Conservation (phyloP, 2,888 invertebrate genomes). For the Pycnomerus fuliginosus region DNA sequence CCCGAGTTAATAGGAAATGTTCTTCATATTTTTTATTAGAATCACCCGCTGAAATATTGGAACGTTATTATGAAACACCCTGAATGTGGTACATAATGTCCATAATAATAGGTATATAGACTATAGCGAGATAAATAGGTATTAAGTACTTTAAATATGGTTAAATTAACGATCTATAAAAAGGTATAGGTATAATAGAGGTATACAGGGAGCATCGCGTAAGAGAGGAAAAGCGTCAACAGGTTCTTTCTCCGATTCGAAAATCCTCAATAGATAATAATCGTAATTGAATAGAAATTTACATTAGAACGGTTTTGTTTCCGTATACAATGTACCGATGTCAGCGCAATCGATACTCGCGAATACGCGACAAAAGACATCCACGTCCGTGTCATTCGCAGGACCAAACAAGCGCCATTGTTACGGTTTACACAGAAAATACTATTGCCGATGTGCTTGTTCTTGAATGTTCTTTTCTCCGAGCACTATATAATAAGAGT, state of each 20-base stretch:
- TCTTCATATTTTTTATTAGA: too few species aligned
- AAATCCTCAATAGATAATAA: slow-evolving; percentile 25
- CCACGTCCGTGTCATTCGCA: slow-evolving; percentile 46
- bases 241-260: slow-evolving; percentile 23
- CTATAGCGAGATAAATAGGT: too few species aligned
- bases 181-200: too few species aligned
- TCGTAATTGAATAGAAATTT: slow-evolving; percentile 26
- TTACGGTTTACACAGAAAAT: slow-evolving; percentile 34
- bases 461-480: slow-evolving; percentile 35
- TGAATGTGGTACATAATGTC: too few species aligned
- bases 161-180: too few species aligned
- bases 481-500: slow-evolving; percentile 7
- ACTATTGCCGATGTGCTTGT: slow-evolving; percentile 31
- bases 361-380: slow-evolving; percentile 42
- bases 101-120: too few species aligned
- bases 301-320: slow-evolving; percentile 32
- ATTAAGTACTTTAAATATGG: too few species aligned
- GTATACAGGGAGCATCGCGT: too few species aligned
- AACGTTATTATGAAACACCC: too few species aligned
- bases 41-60: too few species aligned
- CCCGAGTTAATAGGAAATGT: too few species aligned
- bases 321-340: slow-evolving; percentile 31
- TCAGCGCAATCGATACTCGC: slow-evolving; percentile 35
- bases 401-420: slow-evolving; percentile 42
- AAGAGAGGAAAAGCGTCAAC: slow-evolving; percentile 16